Percentiles rank a stretch among this genome's conserved stretches.
Conservation (phyloP, 2,888 invertebrate genomes). For the Mythimna ferrago region DNA sequence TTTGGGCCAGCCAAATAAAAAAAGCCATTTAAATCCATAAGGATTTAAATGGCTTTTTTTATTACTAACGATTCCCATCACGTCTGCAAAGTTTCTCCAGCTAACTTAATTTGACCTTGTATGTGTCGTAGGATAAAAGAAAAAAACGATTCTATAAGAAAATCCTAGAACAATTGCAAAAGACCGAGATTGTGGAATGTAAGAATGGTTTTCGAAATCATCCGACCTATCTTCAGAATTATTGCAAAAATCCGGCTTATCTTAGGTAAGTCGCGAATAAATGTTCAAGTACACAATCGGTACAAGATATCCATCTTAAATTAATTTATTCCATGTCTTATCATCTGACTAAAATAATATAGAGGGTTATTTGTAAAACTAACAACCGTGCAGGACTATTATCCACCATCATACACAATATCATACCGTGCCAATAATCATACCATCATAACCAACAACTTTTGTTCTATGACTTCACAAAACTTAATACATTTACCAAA, state of each 20-base stretch:
- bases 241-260: slow-evolving; percentile 10
- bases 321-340: neutral
- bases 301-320: neutral
- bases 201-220: slow-evolving; percentile 12
- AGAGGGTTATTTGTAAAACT: too few relatives aligned
- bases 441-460: too few relatives aligned
- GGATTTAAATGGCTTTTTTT: too few relatives aligned
- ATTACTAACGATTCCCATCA: neutral
- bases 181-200: slow-evolving; percentile 3
- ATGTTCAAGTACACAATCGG: neutral
- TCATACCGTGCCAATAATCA: too few relatives aligned
- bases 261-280: slow-evolving; percentile 28
- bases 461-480: too few relatives aligned
- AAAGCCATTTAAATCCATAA: too few relatives aligned
- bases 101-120: slow-evolving; percentile 3
- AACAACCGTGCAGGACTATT: too few relatives aligned
- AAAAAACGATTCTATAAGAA: slow-evolving; percentile 1
- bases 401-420: too few relatives aligned
- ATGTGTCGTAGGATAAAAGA: slow-evolving; percentile 23
- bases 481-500: too few relatives aligned
- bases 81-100: neutral
- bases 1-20: too few relatives aligned
- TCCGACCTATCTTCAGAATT: slow-evolving; percentile 19
- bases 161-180: slow-evolving; percentile 25
- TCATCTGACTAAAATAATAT: neutral